A percentile compares a stretch with the other conserved stretches of the same genome.
Evolutionary conservation across 2,113 vertebrate genomes (phyloP).

Genomic region (Tautogolabrus adspersus): DNA sequence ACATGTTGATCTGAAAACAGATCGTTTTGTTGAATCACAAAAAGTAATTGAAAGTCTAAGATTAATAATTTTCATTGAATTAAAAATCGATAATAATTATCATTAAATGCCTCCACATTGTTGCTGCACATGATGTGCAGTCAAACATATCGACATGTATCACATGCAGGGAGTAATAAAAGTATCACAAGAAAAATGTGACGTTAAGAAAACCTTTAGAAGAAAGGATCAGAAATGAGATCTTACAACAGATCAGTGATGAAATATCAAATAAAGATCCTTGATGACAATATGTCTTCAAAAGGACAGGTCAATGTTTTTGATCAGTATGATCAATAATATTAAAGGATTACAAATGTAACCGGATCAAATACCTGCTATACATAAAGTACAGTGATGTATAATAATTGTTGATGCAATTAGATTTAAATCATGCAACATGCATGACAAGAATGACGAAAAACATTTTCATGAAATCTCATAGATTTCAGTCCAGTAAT

Average conservation of each 20-base stretch:
- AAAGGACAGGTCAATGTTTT: neutral
- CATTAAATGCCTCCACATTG: neutral
- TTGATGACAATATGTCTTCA: neutral
- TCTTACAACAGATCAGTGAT: slow-evolving; percentile 6
- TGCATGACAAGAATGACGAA: slow-evolving; percentile 7
- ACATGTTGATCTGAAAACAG: neutral
- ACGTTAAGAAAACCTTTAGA: neutral
- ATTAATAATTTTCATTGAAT: neutral
- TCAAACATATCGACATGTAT: too few relatives aligned
- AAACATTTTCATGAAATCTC: neutral
- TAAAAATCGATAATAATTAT: neutral
- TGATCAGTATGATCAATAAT: neutral
- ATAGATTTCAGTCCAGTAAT: neutral
- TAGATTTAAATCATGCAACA: slow-evolving; percentile 28
- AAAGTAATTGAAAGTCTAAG: too few relatives aligned
- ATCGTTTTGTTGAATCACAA: neutral
- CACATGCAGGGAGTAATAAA: neutral
- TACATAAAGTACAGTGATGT: neutral
- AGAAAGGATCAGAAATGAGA: neutral
- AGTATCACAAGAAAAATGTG: neutral
- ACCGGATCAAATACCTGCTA: neutral
- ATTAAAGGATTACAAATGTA: neutral
- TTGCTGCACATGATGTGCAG: too few relatives aligned
- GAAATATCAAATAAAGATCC: neutral
- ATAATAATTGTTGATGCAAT: slow-evolving; percentile 15